Evolutionary conservation across 2,888 invertebrate genomes (phyloP), one percentile per base, ranked within the genome.

Genomic region (Stegana nigrithorax): DNA sequence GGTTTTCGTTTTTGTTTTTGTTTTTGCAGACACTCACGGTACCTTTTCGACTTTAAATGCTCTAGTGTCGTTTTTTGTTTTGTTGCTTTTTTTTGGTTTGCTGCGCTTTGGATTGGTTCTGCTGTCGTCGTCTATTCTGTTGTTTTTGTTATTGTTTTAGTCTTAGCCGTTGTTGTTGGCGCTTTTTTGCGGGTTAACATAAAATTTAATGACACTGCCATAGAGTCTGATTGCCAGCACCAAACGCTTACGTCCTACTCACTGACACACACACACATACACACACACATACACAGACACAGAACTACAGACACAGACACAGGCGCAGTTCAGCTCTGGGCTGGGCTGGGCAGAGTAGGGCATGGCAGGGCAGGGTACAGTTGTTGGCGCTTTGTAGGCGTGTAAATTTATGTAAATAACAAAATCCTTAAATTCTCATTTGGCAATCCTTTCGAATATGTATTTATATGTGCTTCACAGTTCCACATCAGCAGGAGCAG

Each of bases 381-480:
- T 51, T 55, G 62, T 56, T 65, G 67, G n/a, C n/a, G n/a, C n/a
- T n/a, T n/a, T n/a, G n/a, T n/a, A n/a, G 60, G 44, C 59, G 72
- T 61, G 66, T 68, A 74, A 76, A 78, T 78, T 75, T 75, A 75
- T 75, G 75, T 64, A 78, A 75, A 75, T 78, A 68, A 65, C 67
- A 66, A 75, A 75, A 76, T 75, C 78, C 78, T 76, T 69, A 75
- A 75, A 75, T 75, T 78, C 74, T 76, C 76, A 75, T 75, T 75
- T 73, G 77, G 68, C 71, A 78, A 75, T 74, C 78, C 78, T 72
- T 72, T 67, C 66, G 62, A 62, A 68, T 63, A 27, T 17, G 17
- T n/a, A n/a, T n/a, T 12, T 32, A 32, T 32, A 32, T 32, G 6
- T n/a, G 32, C 32, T 10, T 2, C 32, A 5, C 3, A 2, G n/a